Evolutionary conservation across 2,888 invertebrate genomes (phyloP), one percentile per base, ranked within the genome.

Genomic region (Globia sparganii): DNA sequence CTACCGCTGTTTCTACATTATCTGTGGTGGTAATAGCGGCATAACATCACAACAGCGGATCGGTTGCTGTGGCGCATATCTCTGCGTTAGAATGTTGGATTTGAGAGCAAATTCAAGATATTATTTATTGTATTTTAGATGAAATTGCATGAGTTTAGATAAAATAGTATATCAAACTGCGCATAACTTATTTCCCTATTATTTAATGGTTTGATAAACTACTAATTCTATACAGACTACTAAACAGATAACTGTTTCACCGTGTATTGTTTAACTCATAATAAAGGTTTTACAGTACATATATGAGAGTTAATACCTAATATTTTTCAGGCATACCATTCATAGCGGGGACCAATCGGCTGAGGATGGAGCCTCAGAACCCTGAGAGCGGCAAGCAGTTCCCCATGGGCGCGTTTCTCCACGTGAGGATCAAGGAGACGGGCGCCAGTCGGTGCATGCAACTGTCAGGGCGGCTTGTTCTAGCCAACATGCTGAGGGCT

Each of bases 401-500:
- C 2, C 83, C 83, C 3, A 68, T 77, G 0, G 92, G 90, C 3
- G 83, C 91, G 64, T 90, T 72, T 78, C 77, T 95, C 2, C 88
- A 94, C 86, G 89, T 93, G 3, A 86, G 74, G 18, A 92, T 94
- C 0, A 89, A 87, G 5, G 92, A 92, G 66, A 31, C 13, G 0
- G 95, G 94, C 8, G 88, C 92, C 9, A 78, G 90, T 3, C 86
- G 91, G 2, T 80, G 75, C 56, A 92, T 96, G 91, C 86, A 84
- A 13, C 80, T 96, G 9, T 85, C 91, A 1, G 96, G 96, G 0
- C 87, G 94, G 25, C 90, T 96, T 5, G 82, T 89, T 28, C 90
- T 96, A 0, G 94, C 93, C 9, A 96, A 96, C 70, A 92, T 95
- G 94, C 90, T 96, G 73, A 87, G 94, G 5, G 81, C 84, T 40